Evolutionary conservation across 1,140 invertebrate species (phyloP), one percentile per base, ranked within the genome.

Genomic region (Cydia amplana): DNA sequence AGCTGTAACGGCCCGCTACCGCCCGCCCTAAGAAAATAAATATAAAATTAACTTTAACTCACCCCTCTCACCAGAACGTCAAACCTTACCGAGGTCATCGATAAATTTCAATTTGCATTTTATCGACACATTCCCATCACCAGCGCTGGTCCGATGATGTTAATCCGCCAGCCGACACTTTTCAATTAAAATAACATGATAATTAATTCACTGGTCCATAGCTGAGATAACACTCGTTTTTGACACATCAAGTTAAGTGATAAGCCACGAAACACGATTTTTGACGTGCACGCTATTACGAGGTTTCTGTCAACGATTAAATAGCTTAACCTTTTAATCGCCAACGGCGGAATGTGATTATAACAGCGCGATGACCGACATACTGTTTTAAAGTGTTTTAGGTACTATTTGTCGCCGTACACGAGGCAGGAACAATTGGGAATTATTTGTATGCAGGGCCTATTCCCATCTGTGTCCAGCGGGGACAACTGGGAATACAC

Each of bases 101-200:
- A 51, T 51, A 6, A 51, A 51, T n/a, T 18, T n/a, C 49, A 51
- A n/a, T 5, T 51, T 18, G n/a, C 49, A 51, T 36, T 65, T 65
- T 10, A 65, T 65, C 64, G 64, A 65, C 28, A 2, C 12, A 16
- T 7, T n/a, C n/a, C 12, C 25, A 9, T 32, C 25, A 36, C 64
- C 9, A 32, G 5, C 12, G 25, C 20, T 23, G 20, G 6, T 65
- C 28, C 5, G 16, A 28, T 12, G 25, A 65, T 65, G 64, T 65
- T 65, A 65, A 65, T 65, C 64, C 64, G 28, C 64, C 23, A 65
- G 16, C 64, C 16, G 28, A 65, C 64, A 65, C 64, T 65, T 65
- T 65, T 65, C 64, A 65, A 65, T 65, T 65, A 65, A 65, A 65
- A 65, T 65, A 65, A 65, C 64, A 65, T n/a, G 64, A 65, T 65